phyloP scores from a whole-genome alignment of 2,888 invertebrate species.

The Camptogramma bilineatum region DNA sequence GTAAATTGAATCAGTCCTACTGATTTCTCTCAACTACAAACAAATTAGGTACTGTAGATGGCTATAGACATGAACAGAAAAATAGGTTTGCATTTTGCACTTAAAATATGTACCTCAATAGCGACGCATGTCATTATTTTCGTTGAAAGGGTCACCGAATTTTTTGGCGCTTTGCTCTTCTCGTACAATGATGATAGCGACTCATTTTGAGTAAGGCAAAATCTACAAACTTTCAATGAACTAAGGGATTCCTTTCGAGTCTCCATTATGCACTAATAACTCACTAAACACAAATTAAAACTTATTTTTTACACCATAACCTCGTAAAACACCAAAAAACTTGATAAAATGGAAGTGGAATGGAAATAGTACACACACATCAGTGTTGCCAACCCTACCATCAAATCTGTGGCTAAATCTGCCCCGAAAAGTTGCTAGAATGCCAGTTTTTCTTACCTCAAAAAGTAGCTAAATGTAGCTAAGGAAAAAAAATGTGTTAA shows the following conservation, averaged over 20 bases:
- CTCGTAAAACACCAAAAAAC: conserved; percentile 50
- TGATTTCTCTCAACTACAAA: neutral
- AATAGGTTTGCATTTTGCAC: neutral
- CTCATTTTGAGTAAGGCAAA: conserved; percentile 88
- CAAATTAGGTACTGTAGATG: neutral
- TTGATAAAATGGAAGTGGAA: conserved; percentile 39
- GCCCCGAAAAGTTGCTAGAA: no score
- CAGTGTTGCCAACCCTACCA: no score
- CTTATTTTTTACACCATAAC: conserved; percentile 62
- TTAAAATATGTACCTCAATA: conserved; percentile 87
- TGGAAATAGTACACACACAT: no score
- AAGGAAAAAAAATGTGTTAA: no score
- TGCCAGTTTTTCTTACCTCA: no score
- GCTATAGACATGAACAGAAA: neutral
- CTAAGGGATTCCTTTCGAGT: conserved; percentile 86
- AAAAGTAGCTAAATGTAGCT: no score
- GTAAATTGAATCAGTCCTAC: neutral
- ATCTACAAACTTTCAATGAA: conserved; percentile 89
- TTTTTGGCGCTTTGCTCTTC: conserved; percentile 82
- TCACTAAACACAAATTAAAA: conserved; percentile 42
- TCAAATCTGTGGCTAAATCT: no score
- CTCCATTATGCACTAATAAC: conserved; percentile 78
- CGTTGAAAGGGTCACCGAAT: conserved; percentile 87
- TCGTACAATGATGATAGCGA: conserved; percentile 89
- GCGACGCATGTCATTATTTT: conserved; percentile 92